Evolutionary conservation across 2,888 invertebrate genomes (phyloP).

Genomic region (Ophion ventricosus): DNA sequence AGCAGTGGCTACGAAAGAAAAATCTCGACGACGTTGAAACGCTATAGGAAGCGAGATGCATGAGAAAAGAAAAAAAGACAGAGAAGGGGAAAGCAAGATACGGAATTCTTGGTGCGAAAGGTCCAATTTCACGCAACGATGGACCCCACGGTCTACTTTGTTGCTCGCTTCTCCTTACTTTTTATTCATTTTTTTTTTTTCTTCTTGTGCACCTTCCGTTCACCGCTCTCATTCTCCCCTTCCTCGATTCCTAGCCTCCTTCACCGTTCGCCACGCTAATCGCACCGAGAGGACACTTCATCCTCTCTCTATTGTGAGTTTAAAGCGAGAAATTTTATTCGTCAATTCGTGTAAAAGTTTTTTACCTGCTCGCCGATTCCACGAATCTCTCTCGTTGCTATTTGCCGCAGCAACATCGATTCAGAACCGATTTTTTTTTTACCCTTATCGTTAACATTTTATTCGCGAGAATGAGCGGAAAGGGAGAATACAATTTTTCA

Average conservation of each 20-base stretch:
- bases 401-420: background rate
- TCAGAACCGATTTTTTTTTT: background rate
- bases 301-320: slow-evolving; percentile 5
- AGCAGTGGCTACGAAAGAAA: slow-evolving; percentile 46
- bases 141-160: slow-evolving; percentile 71
- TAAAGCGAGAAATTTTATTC: background rate
- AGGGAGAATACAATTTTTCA: background rate
- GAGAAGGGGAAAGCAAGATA: slow-evolving; percentile 41
- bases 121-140: slow-evolving; percentile 73
- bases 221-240: slow-evolving; percentile 9
- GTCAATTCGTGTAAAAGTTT: background rate
- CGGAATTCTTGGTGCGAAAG: slow-evolving; percentile 55
- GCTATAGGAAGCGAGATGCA: background rate
- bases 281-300: slow-evolving; percentile 14
- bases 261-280: slow-evolving; percentile 26
- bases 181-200: slow-evolving; percentile 45
- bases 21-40: slow-evolving; percentile 57
- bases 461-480: slow-evolving; percentile 2
- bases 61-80: slow-evolving; percentile 3
- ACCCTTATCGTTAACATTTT: background rate
- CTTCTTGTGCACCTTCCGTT: background rate
- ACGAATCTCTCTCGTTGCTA: too few relatives aligned
- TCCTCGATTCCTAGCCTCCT: slow-evolving; percentile 2
- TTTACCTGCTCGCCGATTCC: background rate
- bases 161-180: slow-evolving; percentile 59